These are phyloP conservation scores for Pelobates fuscus DNA, from an alignment of 2,113 vertebrate species.

Conservation along the genomic window DNA sequence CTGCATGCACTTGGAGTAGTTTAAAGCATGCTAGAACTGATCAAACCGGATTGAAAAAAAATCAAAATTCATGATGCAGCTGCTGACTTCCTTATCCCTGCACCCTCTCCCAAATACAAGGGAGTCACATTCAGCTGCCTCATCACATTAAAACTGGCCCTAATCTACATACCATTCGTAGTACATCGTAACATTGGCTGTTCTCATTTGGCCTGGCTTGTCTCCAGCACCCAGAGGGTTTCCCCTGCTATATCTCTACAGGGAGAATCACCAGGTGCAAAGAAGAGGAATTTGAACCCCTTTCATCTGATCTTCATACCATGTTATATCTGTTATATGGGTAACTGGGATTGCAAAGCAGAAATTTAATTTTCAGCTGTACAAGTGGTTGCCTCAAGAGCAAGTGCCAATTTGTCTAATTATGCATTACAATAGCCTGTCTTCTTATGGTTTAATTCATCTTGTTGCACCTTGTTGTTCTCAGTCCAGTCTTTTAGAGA, in stretches of 20 bases:
- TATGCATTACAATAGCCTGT: slow-evolving; percentile 12
- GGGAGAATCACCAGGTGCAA: slow-evolving; percentile 98
- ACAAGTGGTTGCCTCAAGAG: slow-evolving; percentile 43
- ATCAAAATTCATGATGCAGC: slow-evolving; percentile 90
- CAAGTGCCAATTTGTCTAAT: slow-evolving; percentile 12
- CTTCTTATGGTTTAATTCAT: slow-evolving; percentile 73
- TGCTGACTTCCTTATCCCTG: slow-evolving; percentile 69
- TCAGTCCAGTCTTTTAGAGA: slow-evolving; percentile 78
- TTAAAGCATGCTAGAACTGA: slow-evolving; percentile 98
- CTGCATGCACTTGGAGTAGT: slow-evolving; percentile 96
- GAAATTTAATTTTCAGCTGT: slow-evolving; percentile 15
- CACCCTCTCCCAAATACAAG: slow-evolving; percentile 63
- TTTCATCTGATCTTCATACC: slow-evolving; percentile 15
- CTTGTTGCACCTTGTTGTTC: slow-evolving; percentile 96
- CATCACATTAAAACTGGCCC: slow-evolving; percentile 81
- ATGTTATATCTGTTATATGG: slow-evolving; percentile 32
- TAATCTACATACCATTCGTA: slow-evolving; percentile 75
- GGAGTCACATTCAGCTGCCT: slow-evolving; percentile 85
- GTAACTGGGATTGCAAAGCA: slow-evolving; percentile 32
- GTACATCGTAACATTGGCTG: slow-evolving; percentile 82
- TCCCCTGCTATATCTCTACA: slow-evolving; percentile 75
- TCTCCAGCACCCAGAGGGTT: slow-evolving; percentile 82
- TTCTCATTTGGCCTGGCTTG: slow-evolving; percentile 88
- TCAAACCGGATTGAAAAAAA: slow-evolving; percentile 73
- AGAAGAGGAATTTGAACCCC: slow-evolving; percentile 77